A percentile compares a stretch with the other conserved stretches of the same genome.
Evolutionary conservation across 2,113 vertebrate species (phyloP).

Genomic region (Apteryx owenii): DNA sequence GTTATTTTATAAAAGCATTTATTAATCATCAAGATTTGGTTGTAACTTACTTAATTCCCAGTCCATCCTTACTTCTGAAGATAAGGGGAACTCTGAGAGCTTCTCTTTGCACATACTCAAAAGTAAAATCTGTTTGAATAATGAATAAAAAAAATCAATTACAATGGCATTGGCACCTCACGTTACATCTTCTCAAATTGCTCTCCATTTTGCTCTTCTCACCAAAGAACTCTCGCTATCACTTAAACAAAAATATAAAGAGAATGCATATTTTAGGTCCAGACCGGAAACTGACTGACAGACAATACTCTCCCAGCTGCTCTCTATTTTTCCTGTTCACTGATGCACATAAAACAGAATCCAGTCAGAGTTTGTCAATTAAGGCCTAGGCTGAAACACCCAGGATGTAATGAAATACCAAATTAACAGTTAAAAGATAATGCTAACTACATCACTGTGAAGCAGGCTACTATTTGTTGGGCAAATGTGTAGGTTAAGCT

Average conservation of each 20-base stretch:
- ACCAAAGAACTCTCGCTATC: slow-evolving; percentile 12
- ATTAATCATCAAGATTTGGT: slow-evolving; percentile 24
- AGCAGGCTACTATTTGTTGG: background rate
- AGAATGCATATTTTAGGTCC: slow-evolving; percentile 52
- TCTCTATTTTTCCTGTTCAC: slow-evolving; percentile 66
- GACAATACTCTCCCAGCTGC: slow-evolving; percentile 62
- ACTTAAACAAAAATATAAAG: slow-evolving; percentile 30
- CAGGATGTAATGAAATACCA: slow-evolving; percentile 35
- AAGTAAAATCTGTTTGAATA: slow-evolving; percentile 91
- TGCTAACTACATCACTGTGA: background rate
- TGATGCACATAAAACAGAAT: slow-evolving; percentile 61
- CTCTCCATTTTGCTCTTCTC: slow-evolving; percentile 3
- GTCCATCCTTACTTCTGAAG: slow-evolving; percentile 92
- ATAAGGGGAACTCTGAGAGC: slow-evolving; percentile 90
- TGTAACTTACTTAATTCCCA: slow-evolving; percentile 93
- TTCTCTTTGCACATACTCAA: slow-evolving; percentile 95
- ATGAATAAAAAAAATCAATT: slow-evolving; percentile 41
- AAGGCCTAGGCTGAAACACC: slow-evolving; percentile 42
- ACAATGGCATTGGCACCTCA: slow-evolving; percentile 23
- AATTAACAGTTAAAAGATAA: slow-evolving; percentile 32
- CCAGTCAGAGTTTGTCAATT: slow-evolving; percentile 51
- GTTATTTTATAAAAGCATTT: slow-evolving; percentile 49
- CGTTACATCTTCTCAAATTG: background rate
- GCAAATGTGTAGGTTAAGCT: background rate
- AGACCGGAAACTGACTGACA: slow-evolving; percentile 55